Evolutionary conservation across 2,113 vertebrate species (phyloP), one percentile per base, ranked within the genome.

Genomic region (Centrocercus urophasianus): DNA sequence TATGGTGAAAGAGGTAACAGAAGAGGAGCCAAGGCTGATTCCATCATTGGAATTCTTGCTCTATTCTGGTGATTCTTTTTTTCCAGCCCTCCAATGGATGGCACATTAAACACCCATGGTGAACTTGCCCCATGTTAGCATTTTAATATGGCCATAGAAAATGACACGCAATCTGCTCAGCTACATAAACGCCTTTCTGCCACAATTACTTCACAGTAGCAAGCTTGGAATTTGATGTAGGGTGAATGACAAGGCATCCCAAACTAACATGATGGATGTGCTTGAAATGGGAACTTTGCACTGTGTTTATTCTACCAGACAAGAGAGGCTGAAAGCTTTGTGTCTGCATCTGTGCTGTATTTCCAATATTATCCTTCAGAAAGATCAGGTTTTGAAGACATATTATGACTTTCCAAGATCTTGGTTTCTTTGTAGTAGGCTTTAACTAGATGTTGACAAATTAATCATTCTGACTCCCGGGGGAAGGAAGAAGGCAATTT

Each of bases 371-470:
- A 71, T 82, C 48, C 78, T 87, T 90, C 28, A 71, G 45, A 73
- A 85, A 81, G 40, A 92, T 78, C 86, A 89, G 19, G 34, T n/a
- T 59, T 59, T 79, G 71, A 79, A 75, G 70, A 69, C 13, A 11
- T 83, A 40, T 56, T 61, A 89, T 89, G 48, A 40, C 57, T 69
- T 70, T 84, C 36, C n/a, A 72, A 82, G 86, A 61, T 85, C 47
- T 80, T 56, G 42, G 69, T 80, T 79, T 66, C 69, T 72, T 63
- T 72, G 11, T 50, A 71, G 36, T 76, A 60, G 48, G 56, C 86
- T 93, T 87, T 89, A 96, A 90, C 59, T 76, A 89, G 95, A 90
- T 67, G 77, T 81, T 82, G 78, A 82, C n/a, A 76, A 90, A 96
- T 87, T 79, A 85, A 66, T 92, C 86, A 91, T 92, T 87, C 36